phyloP scores from a whole-genome alignment of 2,888 invertebrate genomes.

The Noctua janthina region DNA sequence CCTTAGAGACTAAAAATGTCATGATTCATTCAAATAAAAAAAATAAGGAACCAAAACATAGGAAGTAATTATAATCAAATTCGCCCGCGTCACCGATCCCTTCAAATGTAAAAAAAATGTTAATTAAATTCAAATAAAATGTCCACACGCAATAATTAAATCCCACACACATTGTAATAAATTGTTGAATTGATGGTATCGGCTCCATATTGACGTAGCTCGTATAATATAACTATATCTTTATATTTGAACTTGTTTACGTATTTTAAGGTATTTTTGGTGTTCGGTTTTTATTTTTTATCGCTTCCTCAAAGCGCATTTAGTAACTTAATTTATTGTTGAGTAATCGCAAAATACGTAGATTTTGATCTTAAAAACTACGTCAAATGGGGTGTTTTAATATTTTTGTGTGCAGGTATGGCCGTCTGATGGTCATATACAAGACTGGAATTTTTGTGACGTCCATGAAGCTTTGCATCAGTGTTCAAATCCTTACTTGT shows the following conservation, averaged over 20 bases:
- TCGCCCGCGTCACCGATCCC: conserved; percentile 20
- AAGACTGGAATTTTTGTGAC: neutral
- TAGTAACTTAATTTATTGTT: conserved; percentile 3
- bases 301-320: conserved; percentile 19
- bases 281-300: conserved; percentile 11
- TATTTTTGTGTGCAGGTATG: neutral
- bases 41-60: conserved; percentile 12
- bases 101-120: conserved; percentile 27
- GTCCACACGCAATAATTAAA: conserved; percentile 17
- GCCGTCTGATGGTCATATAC: conserved; percentile 2
- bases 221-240: conserved; percentile 18
- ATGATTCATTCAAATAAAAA: conserved; percentile 11
- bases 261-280: conserved; percentile 5
- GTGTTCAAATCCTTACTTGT: too few relatives aligned
- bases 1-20: neutral
- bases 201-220: conserved; percentile 6
- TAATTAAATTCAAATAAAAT: conserved; percentile 35
- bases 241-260: conserved; percentile 4
- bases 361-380: neutral
- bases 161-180: conserved; percentile 5
- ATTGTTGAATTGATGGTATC: conserved; percentile 4
- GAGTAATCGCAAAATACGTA: neutral
- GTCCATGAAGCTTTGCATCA: neutral
- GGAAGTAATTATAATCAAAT: conserved; percentile 42
- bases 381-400: neutral